Evolutionary conservation across 2,113 vertebrate genomes (phyloP), one percentile per base, ranked within the genome.

Genomic region (Oreochromis spilurus): DNA sequence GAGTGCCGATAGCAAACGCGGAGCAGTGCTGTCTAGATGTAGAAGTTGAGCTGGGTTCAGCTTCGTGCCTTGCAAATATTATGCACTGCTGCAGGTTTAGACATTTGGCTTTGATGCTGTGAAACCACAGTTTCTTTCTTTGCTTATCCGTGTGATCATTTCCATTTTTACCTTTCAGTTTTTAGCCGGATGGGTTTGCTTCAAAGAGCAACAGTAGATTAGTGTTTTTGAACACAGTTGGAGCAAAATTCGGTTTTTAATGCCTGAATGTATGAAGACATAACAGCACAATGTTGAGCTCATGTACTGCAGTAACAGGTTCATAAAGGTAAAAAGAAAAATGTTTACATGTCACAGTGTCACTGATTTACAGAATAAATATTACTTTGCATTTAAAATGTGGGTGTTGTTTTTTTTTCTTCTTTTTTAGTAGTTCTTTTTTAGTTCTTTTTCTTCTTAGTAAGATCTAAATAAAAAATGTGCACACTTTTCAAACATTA

Each of bases 31-130:
- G 75, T 55, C 13, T 79, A 38, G 4, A 31, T 57, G 24, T 55
- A 81, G 78, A 84, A 55, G 88, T 43, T 89, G 92, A 93, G 91
- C 93, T 89, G 93, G 92, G 67, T 87, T 95, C 88, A 88, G 83
- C 90, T 86, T 91, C 78, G 36, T 86, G 81, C 82, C 6, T 58
- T 89, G 82, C 48, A 83, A 17, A 88, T 31, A 8, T 6, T 31
- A 17, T 82, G 72, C 52, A 84, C 50, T 58, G 78, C 48, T 85
- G 72, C 36, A 75, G 82, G 55, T 57, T 67, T 12, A 67, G 19
- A 83, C 16, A 7, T 86, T 81, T 78, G 48, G 9, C 70, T 86
- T 70, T 83, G 57, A 81, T 84, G 82, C 72, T 86, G 67, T 50
- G 24, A 70, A 85, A 82, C 67, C 84, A 84, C 81, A 4, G 72